phyloP scores from a whole-genome alignment of 1,140 invertebrate species.

The Cydia splendana region DNA sequence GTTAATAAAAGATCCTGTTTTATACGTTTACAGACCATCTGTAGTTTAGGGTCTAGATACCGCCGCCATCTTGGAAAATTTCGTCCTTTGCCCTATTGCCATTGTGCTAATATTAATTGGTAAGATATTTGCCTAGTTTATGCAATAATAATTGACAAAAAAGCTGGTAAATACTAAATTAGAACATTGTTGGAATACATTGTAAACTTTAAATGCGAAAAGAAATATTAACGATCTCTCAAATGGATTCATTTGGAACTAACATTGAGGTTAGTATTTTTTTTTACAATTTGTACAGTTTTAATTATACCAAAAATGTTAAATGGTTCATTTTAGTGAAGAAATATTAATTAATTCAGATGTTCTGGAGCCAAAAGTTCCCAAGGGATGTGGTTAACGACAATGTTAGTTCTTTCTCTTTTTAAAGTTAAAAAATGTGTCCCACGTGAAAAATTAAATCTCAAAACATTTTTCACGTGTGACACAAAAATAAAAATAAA shows the following conservation, averaged over 20 bases:
- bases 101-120: too few species aligned
- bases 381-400: conserved; percentile 39
- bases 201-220: not conserved
- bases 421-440: conserved; percentile 43
- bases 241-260: conserved; percentile 42
- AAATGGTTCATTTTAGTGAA: conserved; percentile 22
- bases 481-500: conserved; percentile 52
- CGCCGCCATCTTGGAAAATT: too few species aligned
- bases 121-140: too few species aligned
- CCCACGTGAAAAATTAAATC: conserved; percentile 33
- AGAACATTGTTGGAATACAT: too few species aligned
- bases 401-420: conserved; percentile 64
- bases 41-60: too few species aligned
- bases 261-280: conserved; percentile 51
- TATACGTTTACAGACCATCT: too few species aligned
- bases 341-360: not conserved
- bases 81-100: too few species aligned
- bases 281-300: conserved; percentile 41
- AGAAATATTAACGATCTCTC: not conserved
- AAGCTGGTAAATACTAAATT: too few species aligned
- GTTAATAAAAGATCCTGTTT: too few species aligned
- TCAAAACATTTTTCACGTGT: conserved; percentile 48
- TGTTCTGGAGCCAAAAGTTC: not conserved
- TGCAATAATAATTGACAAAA: too few species aligned
- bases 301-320: not conserved